Evolutionary conservation across 2,797 vertebrate genomes (phyloP), one percentile per base, ranked within the genome.

Genomic region (Oreortyx pictus): DNA sequence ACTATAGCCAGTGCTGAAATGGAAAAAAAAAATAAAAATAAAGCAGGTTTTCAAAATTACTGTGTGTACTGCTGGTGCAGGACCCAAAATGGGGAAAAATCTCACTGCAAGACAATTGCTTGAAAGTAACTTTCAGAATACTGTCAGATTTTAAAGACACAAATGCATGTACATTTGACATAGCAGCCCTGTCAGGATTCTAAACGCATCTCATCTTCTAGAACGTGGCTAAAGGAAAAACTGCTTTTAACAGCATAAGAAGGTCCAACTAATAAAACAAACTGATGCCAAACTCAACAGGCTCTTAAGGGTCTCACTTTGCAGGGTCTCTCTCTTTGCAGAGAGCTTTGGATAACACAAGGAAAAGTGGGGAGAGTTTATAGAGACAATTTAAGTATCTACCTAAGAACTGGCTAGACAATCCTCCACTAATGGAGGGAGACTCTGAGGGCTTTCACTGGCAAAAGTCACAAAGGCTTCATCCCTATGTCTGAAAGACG

Each of bases 1-100:
- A 75, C 11, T 50, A 54, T 1, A 86, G 56, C 7, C 27, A 72
- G 29, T 43, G 43, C 31, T 72, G 27, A n/a, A 62, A 56, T 65
- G 33, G 82, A 88, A 86, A 90, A 88, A 90, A 88, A 88, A 88
- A 76, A 65, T 33, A 85, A 88, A 90, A 88, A 76, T 14, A 64
- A 82, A 74, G n/a, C 31, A 72, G 25, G 56, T 89, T 72, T 87
- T n/a, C 59, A 94, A 37, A 93, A 94, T 47, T 64, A 79, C 15
- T 35, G 10, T 82, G 27, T 11, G 72, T 81, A 50, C 24, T 60
- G 22, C 22, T 39, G 93, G 85, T 61, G 77, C 20, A 82, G 75
- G 37, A 81, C 8, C 41, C 16, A 54, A 90, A 91, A 81, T 5
- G 1, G 3, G 37, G 29, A 56, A 61, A 47, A 7, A 78, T 66